Conservation (phyloP, 2,888 invertebrate species). For the Chalcis sispes region DNA sequence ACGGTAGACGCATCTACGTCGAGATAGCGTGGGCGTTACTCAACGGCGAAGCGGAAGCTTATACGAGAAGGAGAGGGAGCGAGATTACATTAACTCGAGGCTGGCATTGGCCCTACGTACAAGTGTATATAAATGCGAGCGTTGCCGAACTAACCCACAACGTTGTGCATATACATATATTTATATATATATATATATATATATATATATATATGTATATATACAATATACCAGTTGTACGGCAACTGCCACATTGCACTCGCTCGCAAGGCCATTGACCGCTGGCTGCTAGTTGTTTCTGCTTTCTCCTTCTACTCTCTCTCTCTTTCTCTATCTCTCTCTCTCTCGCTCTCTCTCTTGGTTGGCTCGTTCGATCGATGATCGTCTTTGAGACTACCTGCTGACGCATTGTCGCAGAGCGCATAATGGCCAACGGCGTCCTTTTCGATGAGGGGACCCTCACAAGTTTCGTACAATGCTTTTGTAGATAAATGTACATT, state of each 20-base stretch:
- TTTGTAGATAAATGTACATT: no score
- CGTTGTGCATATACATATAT: not conserved
- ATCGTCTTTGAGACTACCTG: slow-evolving; percentile 7
- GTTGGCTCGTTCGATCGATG: no score
- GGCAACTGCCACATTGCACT: no score
- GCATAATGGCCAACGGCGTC: no score
- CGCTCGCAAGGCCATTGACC: slow-evolving; percentile 38
- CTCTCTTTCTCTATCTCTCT: not conserved
- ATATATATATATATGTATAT: no score
- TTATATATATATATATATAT: no score
- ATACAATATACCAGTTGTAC: no score
- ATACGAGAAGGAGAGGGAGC: not conserved
- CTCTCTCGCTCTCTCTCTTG: not conserved
- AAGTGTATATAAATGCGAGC: not conserved
- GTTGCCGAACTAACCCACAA: not conserved
- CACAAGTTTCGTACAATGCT: no score
- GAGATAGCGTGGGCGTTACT: no score
- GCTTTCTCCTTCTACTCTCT: not conserved
- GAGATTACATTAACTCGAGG: not conserved
- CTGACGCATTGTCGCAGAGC: not conserved
- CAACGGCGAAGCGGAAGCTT: no score
- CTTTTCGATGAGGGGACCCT: no score
- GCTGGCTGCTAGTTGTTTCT: not conserved
- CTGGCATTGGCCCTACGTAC: not conserved
- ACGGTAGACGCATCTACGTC: no score